phyloP scores from a whole-genome alignment of 2,113 vertebrate species.

The Clarias gariepinus region DNA sequence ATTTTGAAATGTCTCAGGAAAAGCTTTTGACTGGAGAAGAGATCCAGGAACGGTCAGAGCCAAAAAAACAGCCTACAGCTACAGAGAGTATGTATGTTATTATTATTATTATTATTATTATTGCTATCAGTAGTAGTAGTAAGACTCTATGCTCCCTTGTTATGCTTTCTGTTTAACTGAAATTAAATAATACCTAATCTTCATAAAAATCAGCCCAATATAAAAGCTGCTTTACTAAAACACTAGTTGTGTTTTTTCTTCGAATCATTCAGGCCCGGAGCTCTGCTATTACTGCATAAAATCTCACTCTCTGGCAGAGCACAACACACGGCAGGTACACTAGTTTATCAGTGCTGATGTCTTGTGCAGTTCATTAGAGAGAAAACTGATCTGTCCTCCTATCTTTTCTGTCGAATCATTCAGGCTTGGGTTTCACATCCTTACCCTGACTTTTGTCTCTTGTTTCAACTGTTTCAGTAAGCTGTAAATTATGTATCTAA shows the following conservation, averaged over 20 bases:
- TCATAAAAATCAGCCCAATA: not conserved
- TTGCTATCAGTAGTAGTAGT: not conserved
- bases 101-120: not conserved
- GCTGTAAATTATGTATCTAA: constrained; percentile 51
- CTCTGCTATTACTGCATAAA: constrained; percentile 74
- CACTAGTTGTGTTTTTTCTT: not conserved
- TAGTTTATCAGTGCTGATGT: not conserved
- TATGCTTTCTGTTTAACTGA: not conserved
- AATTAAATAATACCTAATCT: not conserved
- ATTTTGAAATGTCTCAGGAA: not conserved
- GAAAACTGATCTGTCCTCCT: constrained; percentile 30
- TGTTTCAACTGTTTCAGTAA: constrained; percentile 48
- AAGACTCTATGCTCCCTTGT: not conserved
- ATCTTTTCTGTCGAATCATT: constrained; percentile 16
- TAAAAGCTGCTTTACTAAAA: not conserved
- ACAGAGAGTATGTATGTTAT: constrained; percentile 20
- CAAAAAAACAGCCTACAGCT: constrained; percentile 7
- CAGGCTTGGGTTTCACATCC: constrained; percentile 34
- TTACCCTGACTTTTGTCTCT: constrained; percentile 41
- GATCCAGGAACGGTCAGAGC: not conserved
- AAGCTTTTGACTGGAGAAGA: constrained; percentile 9
- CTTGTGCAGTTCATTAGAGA: not conserved
- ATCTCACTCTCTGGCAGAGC: constrained; percentile 61
- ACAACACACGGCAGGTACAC: constrained; percentile 50
- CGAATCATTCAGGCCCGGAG: constrained; percentile 39